Conservation (phyloP, 2,113 vertebrate species). For the Furnarius figulus region DNA sequence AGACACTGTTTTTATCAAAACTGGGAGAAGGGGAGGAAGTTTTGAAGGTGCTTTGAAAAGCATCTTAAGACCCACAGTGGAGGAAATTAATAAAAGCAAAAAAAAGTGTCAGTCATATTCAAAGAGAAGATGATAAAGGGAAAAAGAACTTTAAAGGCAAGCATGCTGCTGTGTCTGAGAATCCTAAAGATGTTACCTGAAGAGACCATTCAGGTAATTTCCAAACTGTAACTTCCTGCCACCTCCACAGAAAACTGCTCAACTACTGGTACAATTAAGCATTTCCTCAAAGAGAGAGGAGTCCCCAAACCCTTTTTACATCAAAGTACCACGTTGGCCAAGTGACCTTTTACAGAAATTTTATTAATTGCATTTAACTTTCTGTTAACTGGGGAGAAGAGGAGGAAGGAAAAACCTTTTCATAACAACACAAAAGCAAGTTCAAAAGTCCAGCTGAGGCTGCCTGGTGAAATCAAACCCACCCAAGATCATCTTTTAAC, state of each 20-base stretch:
- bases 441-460: background rate
- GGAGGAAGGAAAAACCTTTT: background rate
- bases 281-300: background rate
- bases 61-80: background rate
- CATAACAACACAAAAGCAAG: background rate
- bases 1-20: background rate
- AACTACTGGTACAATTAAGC: background rate
- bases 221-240: background rate
- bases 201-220: background rate
- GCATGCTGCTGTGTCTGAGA: background rate
- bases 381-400: background rate
- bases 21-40: fast-evolving
- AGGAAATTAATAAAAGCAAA: background rate
- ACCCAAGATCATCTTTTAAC: background rate
- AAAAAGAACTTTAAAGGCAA: background rate
- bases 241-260: background rate
- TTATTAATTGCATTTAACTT: background rate
- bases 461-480: background rate
- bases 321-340: background rate
- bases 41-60: background rate
- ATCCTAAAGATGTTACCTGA: background rate
- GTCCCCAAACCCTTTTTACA: background rate
- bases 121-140: background rate
- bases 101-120: background rate
- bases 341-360: background rate